Conservation (phyloP, 1,140 invertebrate genomes). For the Oscheius sp. region DNA sequence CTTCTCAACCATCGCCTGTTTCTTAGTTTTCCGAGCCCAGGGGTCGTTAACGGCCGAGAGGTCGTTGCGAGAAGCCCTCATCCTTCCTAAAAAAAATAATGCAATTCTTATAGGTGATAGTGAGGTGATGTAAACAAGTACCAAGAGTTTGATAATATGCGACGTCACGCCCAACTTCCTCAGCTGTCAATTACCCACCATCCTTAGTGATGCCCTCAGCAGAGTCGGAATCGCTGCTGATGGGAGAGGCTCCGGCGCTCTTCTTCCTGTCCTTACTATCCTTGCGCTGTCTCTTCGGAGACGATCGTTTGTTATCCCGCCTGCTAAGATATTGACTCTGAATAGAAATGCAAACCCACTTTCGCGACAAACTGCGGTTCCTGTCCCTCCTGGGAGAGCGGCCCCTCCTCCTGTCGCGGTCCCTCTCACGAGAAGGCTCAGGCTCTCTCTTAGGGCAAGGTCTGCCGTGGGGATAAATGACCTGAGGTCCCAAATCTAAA, state of each 20-base stretch:
- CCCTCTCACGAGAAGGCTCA: neutral
- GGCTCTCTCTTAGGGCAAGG: neutral
- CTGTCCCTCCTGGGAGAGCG: neutral
- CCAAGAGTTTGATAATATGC: too few relatives aligned
- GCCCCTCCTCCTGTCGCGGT: neutral
- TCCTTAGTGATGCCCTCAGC: neutral
- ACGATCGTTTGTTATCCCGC: neutral
- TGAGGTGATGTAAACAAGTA: too few relatives aligned
- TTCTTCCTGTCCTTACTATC: neutral
- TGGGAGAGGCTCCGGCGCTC: neutral
- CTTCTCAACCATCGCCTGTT: neutral
- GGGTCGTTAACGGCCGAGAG: neutral
- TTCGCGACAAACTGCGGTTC: too few relatives aligned
- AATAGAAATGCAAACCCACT: too few relatives aligned
- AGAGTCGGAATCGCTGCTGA: neutral
- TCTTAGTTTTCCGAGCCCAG: neutral
- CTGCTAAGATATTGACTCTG: too few relatives aligned
- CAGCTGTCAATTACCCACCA: too few relatives aligned
- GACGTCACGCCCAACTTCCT: too few relatives aligned
- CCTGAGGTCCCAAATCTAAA: slow-evolving; percentile 7
- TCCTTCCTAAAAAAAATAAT: too few relatives aligned
- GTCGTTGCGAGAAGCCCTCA: too few relatives aligned
- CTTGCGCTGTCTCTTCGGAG: neutral
- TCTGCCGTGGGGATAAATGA: slow-evolving; percentile 3
- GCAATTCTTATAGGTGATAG: too few relatives aligned